Conservation (phyloP, 2,888 invertebrate species). For the Muschampia plurimacula region DNA sequence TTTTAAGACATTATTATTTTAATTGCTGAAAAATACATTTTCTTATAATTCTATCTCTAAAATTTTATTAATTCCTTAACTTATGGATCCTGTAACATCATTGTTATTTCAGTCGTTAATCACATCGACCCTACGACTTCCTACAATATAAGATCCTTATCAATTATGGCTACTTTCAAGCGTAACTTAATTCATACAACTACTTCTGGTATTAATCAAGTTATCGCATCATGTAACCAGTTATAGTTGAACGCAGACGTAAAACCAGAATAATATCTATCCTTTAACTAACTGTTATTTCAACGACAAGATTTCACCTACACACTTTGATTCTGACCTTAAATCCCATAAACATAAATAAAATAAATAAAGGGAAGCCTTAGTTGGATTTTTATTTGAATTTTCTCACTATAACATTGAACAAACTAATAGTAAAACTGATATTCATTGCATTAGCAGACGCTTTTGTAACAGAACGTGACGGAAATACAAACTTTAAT, state of each 20-base stretch:
- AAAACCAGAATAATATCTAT: constrained; percentile 32
- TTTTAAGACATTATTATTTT: too few relatives aligned
- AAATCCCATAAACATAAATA: constrained; percentile 67
- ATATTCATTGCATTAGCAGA: constrained; percentile 50
- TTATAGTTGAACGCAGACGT: neutral
- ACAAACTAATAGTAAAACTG: constrained; percentile 52
- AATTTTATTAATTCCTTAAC: too few relatives aligned
- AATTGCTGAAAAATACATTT: too few relatives aligned
- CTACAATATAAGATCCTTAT: too few relatives aligned
- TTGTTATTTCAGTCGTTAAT: too few relatives aligned
- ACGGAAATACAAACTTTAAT: constrained; percentile 37
- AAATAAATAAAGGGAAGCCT: constrained; percentile 72
- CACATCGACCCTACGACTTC: too few relatives aligned
- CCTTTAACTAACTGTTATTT: constrained; percentile 43
- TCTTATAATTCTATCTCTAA: too few relatives aligned
- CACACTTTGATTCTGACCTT: constrained; percentile 66
- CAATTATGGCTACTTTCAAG: too few relatives aligned
- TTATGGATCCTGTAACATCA: too few relatives aligned
- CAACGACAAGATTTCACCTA: constrained; percentile 44
- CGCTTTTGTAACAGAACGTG: constrained; percentile 47
- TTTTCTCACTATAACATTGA: constrained; percentile 57
- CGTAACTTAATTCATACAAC: too few relatives aligned
- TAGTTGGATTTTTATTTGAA: constrained; percentile 61
- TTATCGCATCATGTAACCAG: neutral
- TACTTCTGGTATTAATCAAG: neutral